Evolutionary conservation across 1,140 invertebrate genomes (phyloP).

Genomic region (Ooceraea biroi): DNA sequence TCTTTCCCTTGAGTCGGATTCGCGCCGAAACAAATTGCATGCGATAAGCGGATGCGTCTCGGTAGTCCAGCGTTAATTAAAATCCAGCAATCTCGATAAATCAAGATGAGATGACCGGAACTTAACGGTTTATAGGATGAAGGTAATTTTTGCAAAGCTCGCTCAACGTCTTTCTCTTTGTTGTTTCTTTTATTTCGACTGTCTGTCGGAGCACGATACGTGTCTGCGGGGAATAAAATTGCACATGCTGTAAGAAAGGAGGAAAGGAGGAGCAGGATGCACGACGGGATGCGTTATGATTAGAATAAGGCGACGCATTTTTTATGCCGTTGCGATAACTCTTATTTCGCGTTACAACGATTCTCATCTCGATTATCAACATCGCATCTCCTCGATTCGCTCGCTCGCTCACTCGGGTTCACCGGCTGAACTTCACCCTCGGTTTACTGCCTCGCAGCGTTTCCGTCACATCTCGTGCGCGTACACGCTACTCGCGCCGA

Average conservation of each 20-base stretch:
- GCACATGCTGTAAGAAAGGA: too few relatives aligned
- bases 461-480: conserved; percentile 29
- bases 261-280: too few relatives aligned
- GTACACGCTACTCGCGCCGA: background rate
- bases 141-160: background rate
- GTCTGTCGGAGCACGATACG: background rate
- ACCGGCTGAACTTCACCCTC: too few relatives aligned
- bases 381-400: conserved; percentile 61
- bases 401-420: too few relatives aligned
- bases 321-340: conserved; percentile 64
- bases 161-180: background rate
- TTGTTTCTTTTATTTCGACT: background rate
- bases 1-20: conserved; percentile 4
- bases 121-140: conserved; percentile 21
- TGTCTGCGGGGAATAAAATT: conserved; percentile 17
- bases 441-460: conserved; percentile 4
- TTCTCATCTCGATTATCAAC: conserved; percentile 64
- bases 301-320: conserved; percentile 69
- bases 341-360: conserved; percentile 69
- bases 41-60: conserved; percentile 18
- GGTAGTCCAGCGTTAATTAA: conserved; percentile 33
- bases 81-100: conserved; percentile 8
- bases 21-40: conserved; percentile 31
- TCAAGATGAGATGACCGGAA: conserved; percentile 25
- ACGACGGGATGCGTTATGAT: conserved; percentile 6